phyloP scores from a whole-genome alignment of 92 coral and sea anemone species.

The Porites rus region DNA sequence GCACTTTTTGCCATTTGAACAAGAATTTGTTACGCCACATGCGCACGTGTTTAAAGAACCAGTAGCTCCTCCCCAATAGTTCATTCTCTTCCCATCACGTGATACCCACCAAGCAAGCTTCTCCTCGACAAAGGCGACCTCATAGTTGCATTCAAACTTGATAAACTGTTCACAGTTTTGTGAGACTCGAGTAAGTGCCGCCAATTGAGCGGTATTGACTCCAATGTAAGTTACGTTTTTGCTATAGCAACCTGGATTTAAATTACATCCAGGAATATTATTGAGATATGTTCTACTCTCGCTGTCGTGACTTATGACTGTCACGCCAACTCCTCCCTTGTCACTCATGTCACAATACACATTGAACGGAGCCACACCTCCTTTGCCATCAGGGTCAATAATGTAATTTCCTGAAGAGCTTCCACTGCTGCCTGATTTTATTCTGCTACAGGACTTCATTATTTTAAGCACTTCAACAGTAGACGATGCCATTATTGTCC shows the following conservation, averaged over 20 bases:
- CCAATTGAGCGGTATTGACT: slow-evolving; percentile 55
- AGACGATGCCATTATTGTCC: slow-evolving; percentile 34
- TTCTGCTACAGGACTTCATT: slow-evolving; percentile 44
- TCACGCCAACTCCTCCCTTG: slow-evolving; percentile 63
- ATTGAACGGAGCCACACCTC: slow-evolving; percentile 31
- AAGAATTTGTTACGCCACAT: slow-evolving; percentile 74
- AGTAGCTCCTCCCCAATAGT: slow-evolving; percentile 81
- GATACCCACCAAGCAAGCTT: slow-evolving; percentile 77
- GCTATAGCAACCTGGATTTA: slow-evolving; percentile 43
- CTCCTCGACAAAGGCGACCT: not conserved
- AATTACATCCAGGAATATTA: not conserved
- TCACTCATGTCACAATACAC: slow-evolving; percentile 68
- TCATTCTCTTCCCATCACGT: slow-evolving; percentile 68
- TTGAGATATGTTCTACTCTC: slow-evolving; percentile 40
- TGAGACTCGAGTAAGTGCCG: slow-evolving; percentile 53
- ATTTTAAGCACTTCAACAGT: not conserved
- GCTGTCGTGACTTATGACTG: slow-evolving; percentile 52
- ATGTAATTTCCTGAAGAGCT: slow-evolving; percentile 19
- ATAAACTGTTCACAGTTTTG: slow-evolving; percentile 71
- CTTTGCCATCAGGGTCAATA: slow-evolving; percentile 46
- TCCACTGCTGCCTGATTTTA: slow-evolving; percentile 5
- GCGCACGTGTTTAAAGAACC: slow-evolving; percentile 65
- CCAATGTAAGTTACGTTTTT: slow-evolving; percentile 55
- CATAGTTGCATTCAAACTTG: slow-evolving; percentile 50
- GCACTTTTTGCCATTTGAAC: slow-evolving; percentile 52